phyloP scores from a whole-genome alignment of 2,888 invertebrate species.

The Eutolmus rufibarbis region DNA sequence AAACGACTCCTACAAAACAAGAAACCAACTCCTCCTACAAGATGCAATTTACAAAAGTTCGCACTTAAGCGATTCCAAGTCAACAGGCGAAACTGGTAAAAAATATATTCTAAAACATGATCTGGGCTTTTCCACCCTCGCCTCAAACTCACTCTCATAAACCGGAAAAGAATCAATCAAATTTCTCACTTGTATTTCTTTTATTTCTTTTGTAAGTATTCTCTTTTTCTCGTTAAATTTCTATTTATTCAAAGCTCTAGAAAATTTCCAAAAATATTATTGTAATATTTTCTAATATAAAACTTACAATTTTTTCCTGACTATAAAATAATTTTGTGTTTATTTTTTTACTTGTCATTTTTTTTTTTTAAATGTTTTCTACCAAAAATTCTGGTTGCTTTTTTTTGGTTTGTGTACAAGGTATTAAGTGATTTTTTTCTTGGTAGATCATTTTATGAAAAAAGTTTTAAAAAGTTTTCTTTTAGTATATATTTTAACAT shows the following conservation, averaged over 20 bases:
- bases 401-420: constrained; percentile 38
- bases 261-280: constrained; percentile 14
- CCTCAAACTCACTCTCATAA: neutral
- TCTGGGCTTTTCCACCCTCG: neutral
- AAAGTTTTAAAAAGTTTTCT: constrained; percentile 31
- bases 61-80: neutral
- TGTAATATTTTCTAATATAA: constrained; percentile 18
- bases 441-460: constrained; percentile 12
- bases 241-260: constrained; percentile 19
- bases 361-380: constrained; percentile 9
- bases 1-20: neutral
- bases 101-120: neutral
- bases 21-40: neutral
- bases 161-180: neutral
- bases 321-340: constrained; percentile 7
- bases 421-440: constrained; percentile 11
- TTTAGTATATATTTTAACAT: constrained; percentile 24
- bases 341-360: neutral
- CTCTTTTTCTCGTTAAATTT: constrained; percentile 1
- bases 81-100: neutral
- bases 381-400: constrained; percentile 19
- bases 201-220: neutral
- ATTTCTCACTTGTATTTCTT: neutral
- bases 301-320: constrained; percentile 16
- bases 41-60: neutral